Base-by-base conservation (phyloP, 2,113 vertebrate genomes). In the Ranitomeya imitator region DNA sequence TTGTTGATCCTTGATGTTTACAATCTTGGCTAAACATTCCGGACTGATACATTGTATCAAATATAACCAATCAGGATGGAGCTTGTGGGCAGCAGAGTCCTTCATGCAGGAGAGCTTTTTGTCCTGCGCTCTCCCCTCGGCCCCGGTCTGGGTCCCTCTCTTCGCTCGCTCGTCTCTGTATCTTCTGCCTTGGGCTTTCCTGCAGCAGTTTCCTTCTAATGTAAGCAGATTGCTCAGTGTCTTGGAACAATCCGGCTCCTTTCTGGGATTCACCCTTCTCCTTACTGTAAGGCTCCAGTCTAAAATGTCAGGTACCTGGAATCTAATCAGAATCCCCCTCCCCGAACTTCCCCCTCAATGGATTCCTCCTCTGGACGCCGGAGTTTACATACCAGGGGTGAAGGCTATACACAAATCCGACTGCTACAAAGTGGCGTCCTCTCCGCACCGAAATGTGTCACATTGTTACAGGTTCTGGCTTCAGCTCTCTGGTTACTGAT, bases 181-280 rank as follows among this genome's bases (percentile, higher is more conserved):
- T 55, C 63, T 73, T 71, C 26, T n/a, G 59, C 71, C 57, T 31
- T 69, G 87, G 87, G 73, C 76, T 88, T 78, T 81, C 87, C 87
- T 88, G 45, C 60, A 79, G 87, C 81, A 74, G 55, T 88, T 88
- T 88, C 87, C 87, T 78, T 7, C 19, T 84, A 88, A 88, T 88
- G 73, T 88, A 79, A 88, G 87, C 87, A 84, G 60, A 84, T 21
- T 67, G 73, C 61, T 85, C 51, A 21, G 37, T 61, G 26, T 83
- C 60, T 21, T 84, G 71, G 87, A 84, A 83, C 67, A 82, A 82
- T 82, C 71, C 37, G 57, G 51, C 51, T 19, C 52, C 57, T 85
- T 31, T 83, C 86, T 87, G 79, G 79, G 65, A 87, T 87, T 83
- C 69, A 73, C 77, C 77, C 78, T 12, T 51, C 16, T 12, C 52